Base-by-base conservation (phyloP, 2,888 invertebrate genomes). In the Chrysodeixis includens region DNA sequence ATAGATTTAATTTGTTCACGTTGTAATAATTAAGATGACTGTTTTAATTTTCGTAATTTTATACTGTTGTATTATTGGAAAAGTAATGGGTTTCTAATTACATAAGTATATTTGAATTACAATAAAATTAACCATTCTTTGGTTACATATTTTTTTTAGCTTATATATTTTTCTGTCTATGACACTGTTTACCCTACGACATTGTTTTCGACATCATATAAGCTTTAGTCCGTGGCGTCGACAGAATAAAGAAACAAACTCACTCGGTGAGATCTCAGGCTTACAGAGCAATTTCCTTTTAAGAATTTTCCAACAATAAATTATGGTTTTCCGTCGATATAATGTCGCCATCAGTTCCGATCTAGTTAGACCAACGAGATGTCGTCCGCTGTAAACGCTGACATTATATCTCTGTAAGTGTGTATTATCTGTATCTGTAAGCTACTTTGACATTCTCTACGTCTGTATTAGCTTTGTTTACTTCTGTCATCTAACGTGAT, bases 271-370 rank as follows among this genome's bases (percentile, higher is more conserved):
- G 60, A 9, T 40, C 26, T 62, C 18, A 62, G 60, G 35, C 49
- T 73, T 63, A 62, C 30, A 57, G 35, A 22, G 40, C 35, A 63
- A 63, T 56, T 14, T 14, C 59, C 26, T 44, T 69, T 55, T 53
- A 35, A 62, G 16, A 68, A 67, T 78, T 76, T n/a, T 76, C 74
- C 44, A 73, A 72, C 65, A 66, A 70, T 76, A 76, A 75, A 81
- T 76, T 72, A 72, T 64, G 57, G 74, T 78, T 76, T 76, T 69
- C 64, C 67, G 69, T 69, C 69, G 69, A 70, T 59, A 71, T 63
- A 76, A 69, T 64, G 73, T 57, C 56, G 53, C 61, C 73, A 78
- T 83, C 76, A 66, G 78, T 80, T 76, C 72, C 79, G 75, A 76
- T 80, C 78, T 74, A 72, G 57, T 79, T 74, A 51, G 44, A 66